These are phyloP conservation scores for Lasioglossum vierecki DNA, from an alignment of 2,888 invertebrate species.

Conservation along the genomic window DNA sequence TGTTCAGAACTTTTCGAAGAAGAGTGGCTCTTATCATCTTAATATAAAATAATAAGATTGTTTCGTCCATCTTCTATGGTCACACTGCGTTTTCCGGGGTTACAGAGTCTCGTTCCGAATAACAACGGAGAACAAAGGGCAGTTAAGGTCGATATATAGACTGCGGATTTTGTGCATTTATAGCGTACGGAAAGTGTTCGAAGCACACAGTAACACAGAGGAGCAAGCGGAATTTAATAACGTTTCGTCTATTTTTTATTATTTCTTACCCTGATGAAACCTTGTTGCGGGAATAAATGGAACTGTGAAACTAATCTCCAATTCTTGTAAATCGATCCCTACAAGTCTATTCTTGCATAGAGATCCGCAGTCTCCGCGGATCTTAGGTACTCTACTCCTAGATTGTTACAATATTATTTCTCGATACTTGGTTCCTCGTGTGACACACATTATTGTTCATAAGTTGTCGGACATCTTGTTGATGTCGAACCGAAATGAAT, in stretches of 20 bases:
- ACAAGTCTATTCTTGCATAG: constrained; percentile 1
- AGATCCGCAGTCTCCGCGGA: constrained; percentile 26
- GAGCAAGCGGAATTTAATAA: not conserved
- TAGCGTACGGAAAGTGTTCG: not conserved
- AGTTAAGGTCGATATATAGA: constrained; percentile 10
- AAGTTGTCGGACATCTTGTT: not conserved
- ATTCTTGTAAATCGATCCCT: not conserved
- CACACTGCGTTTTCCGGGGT: not conserved
- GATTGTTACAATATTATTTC: constrained; percentile 59
- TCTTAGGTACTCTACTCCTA: constrained; percentile 49
- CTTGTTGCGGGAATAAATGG: not conserved
- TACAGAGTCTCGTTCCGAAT: not conserved
- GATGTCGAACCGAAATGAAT: not conserved
- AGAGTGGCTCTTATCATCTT: not conserved
- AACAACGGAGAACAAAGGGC: constrained; percentile 10
- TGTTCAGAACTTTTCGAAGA: constrained; percentile 13
- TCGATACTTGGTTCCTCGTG: constrained; percentile 71
- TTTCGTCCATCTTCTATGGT: constrained; percentile 1
- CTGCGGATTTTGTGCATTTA: constrained; percentile 16
- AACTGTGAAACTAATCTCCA: not conserved
- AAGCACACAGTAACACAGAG: not conserved
- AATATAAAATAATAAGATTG: not conserved
- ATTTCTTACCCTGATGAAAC: not conserved
- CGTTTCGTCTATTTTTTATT: not conserved
- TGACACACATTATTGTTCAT: constrained; percentile 27